These are phyloP conservation scores for Synergus gifuensis DNA, from an alignment of 2,888 invertebrate genomes.

Conservation along the genomic window DNA sequence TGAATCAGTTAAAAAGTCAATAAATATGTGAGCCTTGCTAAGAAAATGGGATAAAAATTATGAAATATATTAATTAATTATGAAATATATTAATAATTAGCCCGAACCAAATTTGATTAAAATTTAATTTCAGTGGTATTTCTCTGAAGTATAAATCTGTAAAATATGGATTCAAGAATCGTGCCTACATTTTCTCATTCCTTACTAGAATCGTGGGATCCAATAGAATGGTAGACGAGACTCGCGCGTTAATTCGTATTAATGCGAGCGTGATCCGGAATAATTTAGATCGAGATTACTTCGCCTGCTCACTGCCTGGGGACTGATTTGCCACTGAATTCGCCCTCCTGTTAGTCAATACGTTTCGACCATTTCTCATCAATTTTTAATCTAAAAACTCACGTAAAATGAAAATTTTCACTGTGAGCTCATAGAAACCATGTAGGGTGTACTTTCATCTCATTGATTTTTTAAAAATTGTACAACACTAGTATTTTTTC, in stretches of 20 bases:
- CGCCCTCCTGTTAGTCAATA: conserved; percentile 9
- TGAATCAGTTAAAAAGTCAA: background rate
- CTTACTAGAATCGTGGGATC: conserved; percentile 39
- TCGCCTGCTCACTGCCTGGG: conserved; percentile 31
- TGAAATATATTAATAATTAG: background rate
- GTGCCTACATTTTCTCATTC: conserved; percentile 41
- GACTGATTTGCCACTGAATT: conserved; percentile 28
- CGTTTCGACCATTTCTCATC: background rate
- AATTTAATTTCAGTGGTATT: background rate
- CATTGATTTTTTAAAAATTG: too few species aligned
- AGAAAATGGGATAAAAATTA: background rate
- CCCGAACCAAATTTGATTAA: background rate
- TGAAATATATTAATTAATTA: background rate
- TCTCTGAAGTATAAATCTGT: conserved; percentile 44
- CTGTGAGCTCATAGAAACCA: too few species aligned
- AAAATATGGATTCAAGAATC: conserved; percentile 51
- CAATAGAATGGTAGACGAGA: conserved; percentile 31
- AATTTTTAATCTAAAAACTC: background rate
- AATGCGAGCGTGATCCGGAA: conserved; percentile 42
- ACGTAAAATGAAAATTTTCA: background rate
- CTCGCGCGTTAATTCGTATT: conserved; percentile 38
- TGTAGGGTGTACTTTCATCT: too few species aligned
- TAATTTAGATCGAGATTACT: conserved; percentile 56
- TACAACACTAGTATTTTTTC: too few species aligned
- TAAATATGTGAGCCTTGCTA: background rate